A percentile compares a stretch with the other conserved stretches of the same genome.
These are phyloP conservation scores for Frankliniella fusca DNA, from an alignment of 2,888 invertebrate species.

Conservation along the genomic window DNA sequence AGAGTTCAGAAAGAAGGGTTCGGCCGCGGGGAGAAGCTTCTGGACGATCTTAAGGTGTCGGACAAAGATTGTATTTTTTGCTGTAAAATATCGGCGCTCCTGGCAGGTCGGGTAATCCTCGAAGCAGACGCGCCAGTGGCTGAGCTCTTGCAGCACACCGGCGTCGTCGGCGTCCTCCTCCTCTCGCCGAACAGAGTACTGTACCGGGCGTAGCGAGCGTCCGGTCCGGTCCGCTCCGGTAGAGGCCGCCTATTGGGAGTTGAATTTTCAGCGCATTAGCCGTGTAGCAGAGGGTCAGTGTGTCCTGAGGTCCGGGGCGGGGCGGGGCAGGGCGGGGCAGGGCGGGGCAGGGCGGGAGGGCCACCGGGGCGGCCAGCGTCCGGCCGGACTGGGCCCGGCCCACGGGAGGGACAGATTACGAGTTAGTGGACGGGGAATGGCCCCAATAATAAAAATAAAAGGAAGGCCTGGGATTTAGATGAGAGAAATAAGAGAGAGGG, in stretches of 20 bases:
- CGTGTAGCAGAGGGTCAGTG: neutral
- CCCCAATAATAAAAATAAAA: slow-evolving; percentile 23
- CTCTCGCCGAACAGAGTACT: too few relatives aligned
- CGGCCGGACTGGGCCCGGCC: neutral
- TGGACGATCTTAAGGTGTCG: too few relatives aligned
- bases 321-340: neutral
- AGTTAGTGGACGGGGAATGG: slow-evolving; percentile 24
- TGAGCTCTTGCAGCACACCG: too few relatives aligned
- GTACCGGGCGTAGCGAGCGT: too few relatives aligned
- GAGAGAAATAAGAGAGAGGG: slow-evolving; percentile 2
- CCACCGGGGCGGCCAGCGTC: neutral
- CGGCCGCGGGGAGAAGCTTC: too few relatives aligned
- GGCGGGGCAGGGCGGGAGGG: neutral
- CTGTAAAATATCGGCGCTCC: too few relatives aligned
- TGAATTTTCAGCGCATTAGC: neutral
- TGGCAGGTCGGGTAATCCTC: too few relatives aligned
- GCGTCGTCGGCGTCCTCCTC: too few relatives aligned
- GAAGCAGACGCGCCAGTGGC: too few relatives aligned
- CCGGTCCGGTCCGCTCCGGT: neutral
- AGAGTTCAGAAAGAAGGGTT: too few relatives aligned
- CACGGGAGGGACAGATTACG: slow-evolving; percentile 19
- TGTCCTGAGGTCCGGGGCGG: neutral
- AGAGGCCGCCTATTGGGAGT: neutral
- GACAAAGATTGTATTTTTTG: too few relatives aligned
- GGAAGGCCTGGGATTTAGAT: slow-evolving; percentile 21